These are phyloP conservation scores for Nephrocerus scutellatus DNA, from an alignment of 2,888 invertebrate genomes.

Conservation along the genomic window DNA sequence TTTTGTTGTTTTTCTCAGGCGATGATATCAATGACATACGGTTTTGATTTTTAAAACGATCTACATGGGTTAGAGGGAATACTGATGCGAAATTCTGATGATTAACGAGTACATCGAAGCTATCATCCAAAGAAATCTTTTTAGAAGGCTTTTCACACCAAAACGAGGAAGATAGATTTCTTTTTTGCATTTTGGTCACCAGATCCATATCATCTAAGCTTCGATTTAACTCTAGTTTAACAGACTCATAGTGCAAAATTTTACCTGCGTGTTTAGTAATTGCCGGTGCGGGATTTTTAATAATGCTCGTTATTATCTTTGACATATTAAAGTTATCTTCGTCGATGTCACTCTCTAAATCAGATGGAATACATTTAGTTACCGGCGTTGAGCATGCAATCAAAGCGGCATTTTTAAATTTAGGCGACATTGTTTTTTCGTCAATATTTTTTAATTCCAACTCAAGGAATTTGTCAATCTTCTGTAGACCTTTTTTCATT, in stretches of 20 bases:
- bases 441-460: constrained; percentile 16
- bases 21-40: constrained; percentile 12
- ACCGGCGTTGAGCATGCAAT: constrained; percentile 43
- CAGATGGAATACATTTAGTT: constrained; percentile 31
- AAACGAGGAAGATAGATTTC: constrained; percentile 26
- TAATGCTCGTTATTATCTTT: constrained; percentile 51
- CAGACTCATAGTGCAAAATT: constrained; percentile 32
- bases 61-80: constrained; percentile 26
- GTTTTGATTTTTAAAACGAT: constrained; percentile 31
- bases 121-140: constrained; percentile 35
- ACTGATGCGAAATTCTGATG: constrained; percentile 11
- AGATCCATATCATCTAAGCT: constrained; percentile 32
- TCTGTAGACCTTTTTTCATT: constrained; percentile 28
- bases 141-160: constrained; percentile 20
- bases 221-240: constrained; percentile 17
- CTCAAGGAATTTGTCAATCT: constrained; percentile 43
- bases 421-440: constrained; percentile 5
- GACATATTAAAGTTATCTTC: constrained; percentile 50
- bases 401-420: constrained; percentile 20
- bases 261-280: constrained; percentile 33
- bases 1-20: constrained; percentile 6
- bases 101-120: constrained; percentile 34
- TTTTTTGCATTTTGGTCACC: constrained; percentile 24
- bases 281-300: constrained; percentile 30
- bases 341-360: constrained; percentile 44